A percentile compares a stretch with the other conserved stretches of the same genome.
These are phyloP conservation scores for Drosophila navojoa DNA, from an alignment of 1,140 invertebrate species.

Conservation along the genomic window DNA sequence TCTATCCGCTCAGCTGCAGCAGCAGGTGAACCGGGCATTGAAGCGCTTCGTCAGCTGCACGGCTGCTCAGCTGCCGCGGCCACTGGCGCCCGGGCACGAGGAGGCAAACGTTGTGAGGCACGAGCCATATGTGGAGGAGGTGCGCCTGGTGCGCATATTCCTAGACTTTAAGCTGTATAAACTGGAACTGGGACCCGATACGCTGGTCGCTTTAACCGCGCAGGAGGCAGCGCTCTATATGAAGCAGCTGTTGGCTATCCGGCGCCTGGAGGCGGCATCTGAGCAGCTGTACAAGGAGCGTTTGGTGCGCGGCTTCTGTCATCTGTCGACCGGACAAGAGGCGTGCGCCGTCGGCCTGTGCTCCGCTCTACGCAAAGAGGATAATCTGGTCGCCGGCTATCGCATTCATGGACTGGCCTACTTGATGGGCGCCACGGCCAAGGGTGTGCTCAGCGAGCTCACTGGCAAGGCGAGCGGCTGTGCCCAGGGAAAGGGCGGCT, in stretches of 20 bases:
- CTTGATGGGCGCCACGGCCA: slow-evolving; percentile 89
- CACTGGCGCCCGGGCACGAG: not conserved
- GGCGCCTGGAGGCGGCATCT: slow-evolving; percentile 95
- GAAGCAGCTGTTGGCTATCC: slow-evolving; percentile 91
- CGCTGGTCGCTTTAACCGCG: slow-evolving; percentile 87
- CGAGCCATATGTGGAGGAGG: not conserved
- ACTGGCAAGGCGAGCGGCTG: slow-evolving; percentile 89
- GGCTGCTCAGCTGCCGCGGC: slow-evolving; percentile 14
- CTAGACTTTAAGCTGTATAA: slow-evolving; percentile 94
- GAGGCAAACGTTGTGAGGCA: not conserved
- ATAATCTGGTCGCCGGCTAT: slow-evolving; percentile 90
- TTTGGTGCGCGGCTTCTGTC: slow-evolving; percentile 91
- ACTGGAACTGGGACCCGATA: slow-evolving; percentile 92
- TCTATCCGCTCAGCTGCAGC: not conserved
- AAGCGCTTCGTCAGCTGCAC: not conserved
- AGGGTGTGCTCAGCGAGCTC: slow-evolving; percentile 94
- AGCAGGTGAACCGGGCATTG: not conserved
- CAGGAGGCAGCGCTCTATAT: slow-evolving; percentile 92
- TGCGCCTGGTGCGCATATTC: slow-evolving; percentile 19
- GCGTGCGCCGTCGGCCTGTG: slow-evolving; percentile 85
- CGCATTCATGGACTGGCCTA: slow-evolving; percentile 87
- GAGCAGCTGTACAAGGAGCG: slow-evolving; percentile 95
- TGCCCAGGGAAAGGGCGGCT: slow-evolving; percentile 89
- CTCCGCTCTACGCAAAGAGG: slow-evolving; percentile 86
- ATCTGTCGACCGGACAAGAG: slow-evolving; percentile 92